Evolutionary conservation across 2,888 invertebrate genomes (phyloP).

Genomic region (Anticlea derivata): DNA sequence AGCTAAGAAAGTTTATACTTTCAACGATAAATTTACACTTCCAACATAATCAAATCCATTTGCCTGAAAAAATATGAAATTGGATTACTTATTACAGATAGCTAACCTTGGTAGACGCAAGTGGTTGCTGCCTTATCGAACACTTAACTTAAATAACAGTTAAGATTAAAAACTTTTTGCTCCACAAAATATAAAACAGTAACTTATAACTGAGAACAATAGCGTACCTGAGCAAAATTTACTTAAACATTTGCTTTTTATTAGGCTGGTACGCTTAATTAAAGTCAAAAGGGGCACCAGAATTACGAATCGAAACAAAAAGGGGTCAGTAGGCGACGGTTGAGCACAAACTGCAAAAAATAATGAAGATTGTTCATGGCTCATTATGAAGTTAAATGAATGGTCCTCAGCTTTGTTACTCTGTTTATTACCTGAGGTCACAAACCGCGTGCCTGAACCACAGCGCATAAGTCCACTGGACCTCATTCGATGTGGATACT

Average conservation of each 20-base stretch:
- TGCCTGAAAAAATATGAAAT: too few relatives aligned
- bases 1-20: too few relatives aligned
- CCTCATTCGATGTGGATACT: conserved; percentile 12
- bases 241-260: conserved; percentile 71
- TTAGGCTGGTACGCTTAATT: conserved; percentile 63
- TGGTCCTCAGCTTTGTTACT: conserved; percentile 60
- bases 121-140: not conserved
- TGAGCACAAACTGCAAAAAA: conserved; percentile 69
- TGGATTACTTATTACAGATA: not conserved
- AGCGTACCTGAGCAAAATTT: conserved; percentile 62
- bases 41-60: too few relatives aligned
- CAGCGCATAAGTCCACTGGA: not conserved
- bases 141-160: too few relatives aligned
- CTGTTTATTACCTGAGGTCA: conserved; percentile 48
- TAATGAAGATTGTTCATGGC: conserved; percentile 76
- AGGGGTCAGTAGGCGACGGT: conserved; percentile 60
- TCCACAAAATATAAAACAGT: conserved; percentile 47
- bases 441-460: not conserved
- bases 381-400: conserved; percentile 76
- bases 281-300: conserved; percentile 63
- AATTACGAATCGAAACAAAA: conserved; percentile 69
- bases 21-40: too few relatives aligned
- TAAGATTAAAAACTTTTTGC: conserved; percentile 25
- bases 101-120: not conserved
- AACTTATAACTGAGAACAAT: conserved; percentile 70